These are phyloP conservation scores for Holothuria scabra DNA, from an alignment of 53 echinoderm and acorn worm genomes.

Conservation along the genomic window DNA sequence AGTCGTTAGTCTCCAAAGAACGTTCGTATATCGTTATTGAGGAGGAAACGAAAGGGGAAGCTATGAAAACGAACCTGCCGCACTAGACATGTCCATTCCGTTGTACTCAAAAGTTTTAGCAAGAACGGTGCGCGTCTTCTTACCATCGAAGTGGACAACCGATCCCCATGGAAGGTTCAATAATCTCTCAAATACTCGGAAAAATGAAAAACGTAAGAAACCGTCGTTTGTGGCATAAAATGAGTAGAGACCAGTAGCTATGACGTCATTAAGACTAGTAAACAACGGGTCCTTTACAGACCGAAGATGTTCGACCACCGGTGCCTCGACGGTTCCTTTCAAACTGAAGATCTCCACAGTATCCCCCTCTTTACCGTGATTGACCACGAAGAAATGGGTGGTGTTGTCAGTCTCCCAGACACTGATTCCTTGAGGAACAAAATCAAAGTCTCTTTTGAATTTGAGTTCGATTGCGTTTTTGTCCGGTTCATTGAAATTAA, in stretches of 20 bases:
- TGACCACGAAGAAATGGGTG: conserved; percentile 27
- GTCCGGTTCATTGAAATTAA: conserved; percentile 39
- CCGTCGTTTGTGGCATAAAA: conserved; percentile 49
- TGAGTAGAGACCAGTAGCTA: conserved; percentile 22
- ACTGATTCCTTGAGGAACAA: conserved; percentile 36
- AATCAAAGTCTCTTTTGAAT: not conserved
- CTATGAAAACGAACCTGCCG: conserved; percentile 21
- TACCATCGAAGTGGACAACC: conserved; percentile 40
- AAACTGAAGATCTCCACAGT: conserved; percentile 38
- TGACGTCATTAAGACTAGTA: conserved; percentile 38
- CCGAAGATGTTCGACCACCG: conserved; percentile 1
- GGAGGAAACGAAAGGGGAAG: not conserved
- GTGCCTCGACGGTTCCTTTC: not conserved
- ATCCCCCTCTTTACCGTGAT: conserved; percentile 37
- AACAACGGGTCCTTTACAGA: conserved; percentile 29
- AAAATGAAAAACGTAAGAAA: not conserved
- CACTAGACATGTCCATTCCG: conserved; percentile 34
- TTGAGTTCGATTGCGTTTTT: conserved; percentile 25
- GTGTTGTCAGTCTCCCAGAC: conserved; percentile 7
- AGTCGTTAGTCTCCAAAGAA: not conserved
- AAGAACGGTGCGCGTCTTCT: not conserved
- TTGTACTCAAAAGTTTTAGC: conserved; percentile 10
- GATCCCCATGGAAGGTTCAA: conserved; percentile 19
- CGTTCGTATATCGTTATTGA: conserved; percentile 35
- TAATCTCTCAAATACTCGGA: conserved; percentile 9